A percentile compares a stretch with the other conserved stretches of the same genome.
Conservation (phyloP, 2,113 vertebrate genomes). For the Periophthalmus modestus region DNA sequence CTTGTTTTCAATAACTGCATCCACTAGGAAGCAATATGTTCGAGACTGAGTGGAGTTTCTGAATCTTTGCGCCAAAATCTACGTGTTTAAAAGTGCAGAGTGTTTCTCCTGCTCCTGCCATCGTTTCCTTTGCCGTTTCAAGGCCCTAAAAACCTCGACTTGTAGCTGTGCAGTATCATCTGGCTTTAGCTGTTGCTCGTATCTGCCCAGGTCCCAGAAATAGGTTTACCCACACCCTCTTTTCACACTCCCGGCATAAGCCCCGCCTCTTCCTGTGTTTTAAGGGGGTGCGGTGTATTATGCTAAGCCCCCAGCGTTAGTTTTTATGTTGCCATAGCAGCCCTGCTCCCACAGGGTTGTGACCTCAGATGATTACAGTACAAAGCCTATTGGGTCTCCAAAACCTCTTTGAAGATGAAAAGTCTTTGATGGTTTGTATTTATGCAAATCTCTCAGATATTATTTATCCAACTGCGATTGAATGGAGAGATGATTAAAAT, state of each 20-base stretch:
- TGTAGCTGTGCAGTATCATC: slow-evolving; percentile 43
- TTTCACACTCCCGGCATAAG: slow-evolving; percentile 60
- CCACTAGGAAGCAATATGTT: background rate
- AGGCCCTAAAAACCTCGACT: background rate
- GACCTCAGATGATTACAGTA: slow-evolving; percentile 99
- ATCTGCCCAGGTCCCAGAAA: slow-evolving; percentile 60
- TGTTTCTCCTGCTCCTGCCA: too few species aligned
- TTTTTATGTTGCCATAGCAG: slow-evolving; percentile 99
- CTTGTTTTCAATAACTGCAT: background rate
- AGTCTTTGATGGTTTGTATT: slow-evolving; percentile 99
- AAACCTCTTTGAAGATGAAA: slow-evolving; percentile 99
- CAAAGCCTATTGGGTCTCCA: slow-evolving; percentile 99
- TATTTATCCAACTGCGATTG: slow-evolving; percentile 99
- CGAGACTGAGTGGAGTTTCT: background rate
- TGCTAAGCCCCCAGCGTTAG: slow-evolving; percentile 99
- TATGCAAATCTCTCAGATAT: slow-evolving; percentile 99
- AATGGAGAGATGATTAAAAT: slow-evolving; percentile 99
- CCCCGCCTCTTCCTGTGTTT: slow-evolving; percentile 74
- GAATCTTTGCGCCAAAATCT: background rate
- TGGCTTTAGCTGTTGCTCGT: slow-evolving; percentile 37
- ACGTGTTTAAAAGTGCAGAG: too few species aligned
- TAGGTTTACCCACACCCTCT: slow-evolving; percentile 70
- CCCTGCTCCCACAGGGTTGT: slow-evolving; percentile 99
- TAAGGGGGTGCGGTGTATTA: slow-evolving; percentile 84
- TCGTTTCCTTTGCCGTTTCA: too few species aligned